phyloP scores from a whole-genome alignment of 2,888 invertebrate species.

The Rhaphigaster nebulosa region DNA sequence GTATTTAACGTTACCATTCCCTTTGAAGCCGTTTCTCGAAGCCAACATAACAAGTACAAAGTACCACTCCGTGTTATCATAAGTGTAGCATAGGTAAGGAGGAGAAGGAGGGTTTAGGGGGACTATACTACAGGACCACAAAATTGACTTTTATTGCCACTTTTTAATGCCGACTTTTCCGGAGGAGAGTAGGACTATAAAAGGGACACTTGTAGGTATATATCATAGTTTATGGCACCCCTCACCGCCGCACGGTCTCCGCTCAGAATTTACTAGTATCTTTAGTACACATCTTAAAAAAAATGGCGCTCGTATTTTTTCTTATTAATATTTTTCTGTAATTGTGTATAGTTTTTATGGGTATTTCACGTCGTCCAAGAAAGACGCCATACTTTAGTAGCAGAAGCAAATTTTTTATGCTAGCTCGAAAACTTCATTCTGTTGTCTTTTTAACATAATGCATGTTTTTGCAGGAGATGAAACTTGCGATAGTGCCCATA shows the following conservation, averaged over 20 bases:
- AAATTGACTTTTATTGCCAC: constrained; percentile 54
- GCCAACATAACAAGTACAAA: background rate
- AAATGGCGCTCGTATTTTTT: background rate
- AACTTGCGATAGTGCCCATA: too few species aligned
- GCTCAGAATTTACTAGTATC: constrained; percentile 23
- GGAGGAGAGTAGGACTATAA: constrained; percentile 34
- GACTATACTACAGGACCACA: background rate
- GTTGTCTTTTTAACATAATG: too few species aligned
- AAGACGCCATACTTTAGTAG: background rate
- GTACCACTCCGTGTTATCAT: background rate
- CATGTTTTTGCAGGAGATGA: too few species aligned
- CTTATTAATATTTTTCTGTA: constrained; percentile 2
- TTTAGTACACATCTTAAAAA: background rate
- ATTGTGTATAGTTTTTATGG: background rate
- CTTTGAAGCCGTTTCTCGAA: background rate
- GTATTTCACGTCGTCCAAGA: background rate
- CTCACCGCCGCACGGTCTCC: background rate
- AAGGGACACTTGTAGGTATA: constrained; percentile 55
- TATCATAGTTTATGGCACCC: constrained; percentile 53
- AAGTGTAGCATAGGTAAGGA: background rate
- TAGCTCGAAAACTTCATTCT: too few species aligned
- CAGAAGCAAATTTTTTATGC: too few species aligned
- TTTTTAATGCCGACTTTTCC: constrained; percentile 50
- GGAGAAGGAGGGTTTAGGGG: background rate
- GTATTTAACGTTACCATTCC: background rate